Conservation (phyloP, 2,113 vertebrate genomes). For the Tragelaphus buxtoni region DNA sequence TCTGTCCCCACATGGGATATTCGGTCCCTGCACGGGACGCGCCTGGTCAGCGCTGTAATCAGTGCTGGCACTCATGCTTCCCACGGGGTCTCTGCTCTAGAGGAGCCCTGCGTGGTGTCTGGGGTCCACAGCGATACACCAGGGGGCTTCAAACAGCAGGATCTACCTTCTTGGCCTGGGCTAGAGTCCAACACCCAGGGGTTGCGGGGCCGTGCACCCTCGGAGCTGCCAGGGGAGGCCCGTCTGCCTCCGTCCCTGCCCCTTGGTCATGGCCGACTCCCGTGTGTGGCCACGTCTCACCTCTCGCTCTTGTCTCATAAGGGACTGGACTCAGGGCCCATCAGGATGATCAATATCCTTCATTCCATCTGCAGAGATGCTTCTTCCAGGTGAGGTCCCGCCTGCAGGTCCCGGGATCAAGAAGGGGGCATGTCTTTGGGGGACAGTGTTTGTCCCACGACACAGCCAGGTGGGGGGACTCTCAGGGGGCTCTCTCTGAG, state of each 20-base stretch:
- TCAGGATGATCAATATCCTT: neutral
- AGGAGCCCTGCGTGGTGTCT: fast-evolving
- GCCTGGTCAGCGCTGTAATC: fast-evolving
- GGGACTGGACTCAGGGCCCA: too few relatives aligned
- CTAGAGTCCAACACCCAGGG: neutral
- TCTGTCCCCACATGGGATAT: fast-evolving
- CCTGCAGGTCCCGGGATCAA: neutral
- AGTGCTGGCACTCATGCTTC: fast-evolving
- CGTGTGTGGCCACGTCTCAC: fast-evolving
- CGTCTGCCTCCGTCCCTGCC: neutral
- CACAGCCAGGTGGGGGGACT: too few relatives aligned
- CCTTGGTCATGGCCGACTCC: fast-evolving
- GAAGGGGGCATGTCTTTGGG: neutral
- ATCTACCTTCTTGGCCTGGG: neutral
- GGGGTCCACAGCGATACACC: fast-evolving
- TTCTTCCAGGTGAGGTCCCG: neutral
- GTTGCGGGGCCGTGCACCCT: neutral
- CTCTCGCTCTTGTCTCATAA: neutral
- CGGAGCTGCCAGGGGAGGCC: fast-evolving
- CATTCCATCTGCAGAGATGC: neutral
- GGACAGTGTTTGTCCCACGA: neutral
- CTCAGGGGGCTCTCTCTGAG: neutral
- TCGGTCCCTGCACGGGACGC: fast-evolving
- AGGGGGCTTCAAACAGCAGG: neutral
- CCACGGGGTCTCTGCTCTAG: neutral